A percentile compares a stretch with the other conserved stretches of the same genome.
Evolutionary conservation across 35 echinoderm and acorn worm genomes (phyloP).

Genomic region (Hemicentrotus pulcherrimus): DNA sequence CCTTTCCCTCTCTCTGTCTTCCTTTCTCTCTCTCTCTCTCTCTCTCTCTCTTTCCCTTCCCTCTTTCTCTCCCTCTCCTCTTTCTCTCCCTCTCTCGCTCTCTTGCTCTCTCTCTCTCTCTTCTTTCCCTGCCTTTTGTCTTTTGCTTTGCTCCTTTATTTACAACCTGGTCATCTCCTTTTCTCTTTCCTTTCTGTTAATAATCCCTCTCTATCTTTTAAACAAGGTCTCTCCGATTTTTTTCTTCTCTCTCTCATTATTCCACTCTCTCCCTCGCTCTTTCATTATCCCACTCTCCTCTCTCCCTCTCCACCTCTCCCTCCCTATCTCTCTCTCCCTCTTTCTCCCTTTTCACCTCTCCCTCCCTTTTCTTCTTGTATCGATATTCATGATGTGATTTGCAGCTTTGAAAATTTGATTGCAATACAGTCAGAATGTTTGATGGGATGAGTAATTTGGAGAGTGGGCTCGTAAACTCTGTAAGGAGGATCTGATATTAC

Average conservation of each 20-base stretch:
- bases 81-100: neutral
- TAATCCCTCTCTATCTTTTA: neutral
- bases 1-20: neutral
- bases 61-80: neutral
- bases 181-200: neutral
- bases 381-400: neutral
- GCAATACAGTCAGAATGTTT: neutral
- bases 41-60: neutral
- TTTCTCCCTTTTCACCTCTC: neutral
- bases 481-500: neutral
- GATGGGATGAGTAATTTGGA: neutral
- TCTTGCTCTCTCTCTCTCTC: neutral
- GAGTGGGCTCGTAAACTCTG: neutral
- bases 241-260: neutral
- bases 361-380: neutral
- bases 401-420: neutral
- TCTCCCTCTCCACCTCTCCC: neutral
- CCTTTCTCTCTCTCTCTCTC: neutral
- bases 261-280: neutral
- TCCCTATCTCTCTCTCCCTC: neutral
- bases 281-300: neutral
- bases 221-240: neutral
- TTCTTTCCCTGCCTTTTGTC: neutral
- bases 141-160: neutral
- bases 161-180: neutral